Base-by-base conservation (phyloP, 2,797 vertebrate species). In the Loris lydekkerianus region DNA sequence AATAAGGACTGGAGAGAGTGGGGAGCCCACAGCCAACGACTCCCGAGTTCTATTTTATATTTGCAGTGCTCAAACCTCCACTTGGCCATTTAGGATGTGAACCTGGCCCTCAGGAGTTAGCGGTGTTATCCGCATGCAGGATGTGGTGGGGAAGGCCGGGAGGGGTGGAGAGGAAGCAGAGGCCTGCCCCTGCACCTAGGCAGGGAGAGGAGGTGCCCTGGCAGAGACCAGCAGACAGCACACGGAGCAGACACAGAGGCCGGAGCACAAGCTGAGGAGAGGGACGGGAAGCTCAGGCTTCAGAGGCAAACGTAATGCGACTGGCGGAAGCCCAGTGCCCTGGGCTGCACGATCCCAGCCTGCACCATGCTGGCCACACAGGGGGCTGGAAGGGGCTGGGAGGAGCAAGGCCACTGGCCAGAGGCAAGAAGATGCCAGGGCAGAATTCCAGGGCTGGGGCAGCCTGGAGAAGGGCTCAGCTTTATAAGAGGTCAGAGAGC, bases 171-270 rank as follows among this genome's bases (percentile, higher is more conserved):
- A 25, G 31, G 75, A 25, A 8, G 49, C 9, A 9, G 37, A 58
- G 1, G 11, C 6, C 7, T 1, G n/a, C 27, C 4, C n/a, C 56
- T 20, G 34, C 9, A 15, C 20, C 40, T 18, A 31, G 23, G 23
- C 1, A 23, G 23, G 56, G 21, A 4, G 13, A 23, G 20, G 25
- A 70, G 43, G 21, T 58, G n/a, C 4, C 2, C 5, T 0, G 0
- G 0, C 2, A 17, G 8, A 27, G 11, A 69, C 4, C 4, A 11
- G 4, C 34, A 56, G 34, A 76, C 18, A 18, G 25, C 20, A 46
- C 40, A 40, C 15, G 3, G 17, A 34, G 34, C 1, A 0, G n/a
- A 43, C 10, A 11, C 8, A 6, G 6, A 7, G 17, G 21, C 27
- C 40, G 10, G 18, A 53, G 23, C n/a, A 25, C 6, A 76, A 29